Percentiles rank a stretch among this genome's conserved stretches.
These are phyloP conservation scores for Phrixothrix hirtus DNA, from an alignment of 2,888 invertebrate genomes.

Conservation along the genomic window DNA sequence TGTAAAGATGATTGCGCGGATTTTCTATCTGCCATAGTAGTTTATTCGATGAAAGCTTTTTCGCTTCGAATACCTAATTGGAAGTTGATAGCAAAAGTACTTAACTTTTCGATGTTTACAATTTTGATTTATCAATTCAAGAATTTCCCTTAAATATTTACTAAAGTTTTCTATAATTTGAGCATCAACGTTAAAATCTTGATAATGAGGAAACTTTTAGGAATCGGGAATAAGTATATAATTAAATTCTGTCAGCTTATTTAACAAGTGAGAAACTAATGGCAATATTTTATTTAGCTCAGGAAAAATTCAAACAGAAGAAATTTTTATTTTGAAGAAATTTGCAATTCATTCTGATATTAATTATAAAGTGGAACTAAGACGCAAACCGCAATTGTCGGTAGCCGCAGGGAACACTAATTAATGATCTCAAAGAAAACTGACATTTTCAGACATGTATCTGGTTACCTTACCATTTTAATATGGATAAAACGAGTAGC, in stretches of 20 bases:
- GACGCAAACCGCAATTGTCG: constrained; percentile 31
- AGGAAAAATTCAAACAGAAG: not conserved
- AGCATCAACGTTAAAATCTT: constrained; percentile 15
- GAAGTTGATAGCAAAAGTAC: constrained; percentile 43
- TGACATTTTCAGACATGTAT: constrained; percentile 31
- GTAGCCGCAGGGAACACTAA: constrained; percentile 31
- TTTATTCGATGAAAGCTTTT: constrained; percentile 43
- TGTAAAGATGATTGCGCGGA: constrained; percentile 45
- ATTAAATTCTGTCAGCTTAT: no score
- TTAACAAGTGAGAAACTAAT: not conserved
- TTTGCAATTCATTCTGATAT: constrained; percentile 31
- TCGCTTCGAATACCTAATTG: constrained; percentile 45
- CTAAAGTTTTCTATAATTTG: constrained; percentile 18
- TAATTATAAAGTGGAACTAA: constrained; percentile 32
- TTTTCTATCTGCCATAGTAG: constrained; percentile 44
- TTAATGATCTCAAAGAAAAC: constrained; percentile 32
- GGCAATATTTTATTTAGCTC: no score
- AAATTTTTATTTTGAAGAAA: no score
- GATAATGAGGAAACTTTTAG: constrained; percentile 8
- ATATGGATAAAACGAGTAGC: constrained; percentile 22
- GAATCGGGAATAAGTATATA: no score
- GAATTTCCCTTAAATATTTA: constrained; percentile 19
- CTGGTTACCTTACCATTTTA: constrained; percentile 29
- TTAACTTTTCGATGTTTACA: constrained; percentile 35
- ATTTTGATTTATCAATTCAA: constrained; percentile 29